Base-by-base conservation (phyloP, 2,888 invertebrate genomes). In the Sisyra nigra region DNA sequence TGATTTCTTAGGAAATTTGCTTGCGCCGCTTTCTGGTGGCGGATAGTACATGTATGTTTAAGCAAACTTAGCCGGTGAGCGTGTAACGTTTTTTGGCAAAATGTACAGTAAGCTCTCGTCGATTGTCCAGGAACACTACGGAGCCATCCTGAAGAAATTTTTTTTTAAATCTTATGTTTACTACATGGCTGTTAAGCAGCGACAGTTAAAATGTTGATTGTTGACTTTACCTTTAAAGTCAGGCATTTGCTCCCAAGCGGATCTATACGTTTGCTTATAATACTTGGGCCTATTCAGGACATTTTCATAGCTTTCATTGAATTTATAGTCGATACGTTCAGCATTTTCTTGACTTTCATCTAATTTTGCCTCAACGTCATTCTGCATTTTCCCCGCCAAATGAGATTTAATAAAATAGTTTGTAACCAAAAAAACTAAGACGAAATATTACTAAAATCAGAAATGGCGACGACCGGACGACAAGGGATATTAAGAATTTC, bases 161-260 rank as follows among this genome's bases (percentile, higher is more conserved):
- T 8, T n/a, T n/a, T n/a, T n/a, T n/a, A n/a, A n/a, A n/a, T n/a
- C n/a, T n/a, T n/a, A n/a, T n/a, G n/a, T 40, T 35, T 2, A 4
- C 11, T 32, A 4, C 3, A 11, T 32, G 3, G 2, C 32, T 32
- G n/a, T 2, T 30, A 9, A n/a, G n/a, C n/a, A n/a, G n/a, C n/a
- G n/a, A n/a, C n/a, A n/a, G n/a, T n/a, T n/a, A n/a, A n/a, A n/a
- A n/a, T n/a, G n/a, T n/a, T n/a, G n/a, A n/a, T n/a, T n/a, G n/a
- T n/a, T n/a, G n/a, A n/a, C n/a, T n/a, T 47, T 60, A 72, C 72
- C 72, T 66, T 68, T 66, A 54, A 72, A 72, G 58, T 72, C 72
- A 1, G 68, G 64, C 66, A 69, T 68, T 48, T 61, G 60, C 54
- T 72, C 72, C 72, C 72, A 72, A 48, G 71, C 71, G 49, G 65